phyloP scores from a whole-genome alignment of 2,888 invertebrate species.

The Diachrysia chrysitis region DNA sequence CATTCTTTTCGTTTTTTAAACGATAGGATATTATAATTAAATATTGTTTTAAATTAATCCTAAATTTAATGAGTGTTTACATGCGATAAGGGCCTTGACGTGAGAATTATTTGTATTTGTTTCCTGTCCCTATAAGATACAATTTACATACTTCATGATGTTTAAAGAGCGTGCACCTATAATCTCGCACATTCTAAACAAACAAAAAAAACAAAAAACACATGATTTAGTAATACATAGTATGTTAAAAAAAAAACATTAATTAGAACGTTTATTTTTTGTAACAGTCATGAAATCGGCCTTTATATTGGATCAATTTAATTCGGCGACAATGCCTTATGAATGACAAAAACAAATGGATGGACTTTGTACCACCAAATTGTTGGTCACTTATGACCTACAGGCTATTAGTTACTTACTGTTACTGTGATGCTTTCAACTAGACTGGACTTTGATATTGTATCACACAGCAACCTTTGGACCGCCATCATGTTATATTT shows the following conservation, averaged over 20 bases:
- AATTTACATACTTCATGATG: not conserved
- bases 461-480: not conserved
- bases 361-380: conserved; percentile 44
- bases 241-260: not conserved
- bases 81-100: not conserved
- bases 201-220: too few relatives aligned
- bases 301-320: conserved; percentile 8
- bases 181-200: not conserved
- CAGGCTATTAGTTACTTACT: conserved; percentile 16
- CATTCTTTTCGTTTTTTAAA: not conserved
- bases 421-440: conserved; percentile 16
- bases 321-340: conserved; percentile 6
- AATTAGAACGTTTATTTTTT: not conserved
- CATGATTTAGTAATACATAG: too few relatives aligned
- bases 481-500: conserved; percentile 17
- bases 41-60: not conserved
- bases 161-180: not conserved
- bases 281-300: not conserved
- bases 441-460: conserved; percentile 25
- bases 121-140: not conserved
- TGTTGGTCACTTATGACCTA: conserved; percentile 30
- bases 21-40: not conserved
- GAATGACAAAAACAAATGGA: conserved; percentile 16
- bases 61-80: conserved; percentile 1
- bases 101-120: conserved; percentile 1